Percentiles rank a stretch among this genome's conserved stretches.
Evolutionary conservation across 1,140 invertebrate genomes (phyloP).

Genomic region (Pogonognathellus flavescens): DNA sequence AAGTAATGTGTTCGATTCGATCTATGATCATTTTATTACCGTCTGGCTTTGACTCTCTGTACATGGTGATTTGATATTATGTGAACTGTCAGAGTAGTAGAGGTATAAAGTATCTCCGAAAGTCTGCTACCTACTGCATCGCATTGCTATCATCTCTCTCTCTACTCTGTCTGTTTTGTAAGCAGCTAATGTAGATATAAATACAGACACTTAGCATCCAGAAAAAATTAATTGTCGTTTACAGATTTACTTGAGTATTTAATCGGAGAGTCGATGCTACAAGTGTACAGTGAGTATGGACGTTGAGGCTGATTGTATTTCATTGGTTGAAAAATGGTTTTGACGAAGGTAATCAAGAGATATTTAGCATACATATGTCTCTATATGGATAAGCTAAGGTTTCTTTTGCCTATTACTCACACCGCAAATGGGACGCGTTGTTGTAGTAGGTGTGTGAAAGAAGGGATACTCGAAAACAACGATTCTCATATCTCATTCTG

Average conservation of each 20-base stretch:
- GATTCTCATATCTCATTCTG: slow-evolving; percentile 30
- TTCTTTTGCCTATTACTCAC: background rate
- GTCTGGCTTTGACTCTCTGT: slow-evolving; percentile 15
- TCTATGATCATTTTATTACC: slow-evolving; percentile 46
- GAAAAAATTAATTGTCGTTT: slow-evolving; percentile 46
- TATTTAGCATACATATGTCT: background rate
- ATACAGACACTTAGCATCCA: background rate
- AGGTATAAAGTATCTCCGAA: background rate
- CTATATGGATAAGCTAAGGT: slow-evolving; percentile 1
- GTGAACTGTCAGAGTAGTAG: background rate
- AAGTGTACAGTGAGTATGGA: background rate
- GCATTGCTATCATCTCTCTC: slow-evolving; percentile 1
- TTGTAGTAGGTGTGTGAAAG: slow-evolving; percentile 35
- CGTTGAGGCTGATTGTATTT: background rate
- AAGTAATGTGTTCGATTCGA: slow-evolving; percentile 48
- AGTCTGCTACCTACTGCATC: background rate
- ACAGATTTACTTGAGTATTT: slow-evolving; percentile 12
- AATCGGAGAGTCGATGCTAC: too few relatives aligned
- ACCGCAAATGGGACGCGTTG: background rate
- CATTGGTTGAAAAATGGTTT: slow-evolving; percentile 23
- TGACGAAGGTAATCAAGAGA: slow-evolving; percentile 6
- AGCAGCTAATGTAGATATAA: slow-evolving; percentile 8
- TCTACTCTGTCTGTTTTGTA: background rate
- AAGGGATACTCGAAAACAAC: slow-evolving; percentile 25
- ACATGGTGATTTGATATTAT: background rate